Evolutionary conservation across 2,113 vertebrate species (phyloP), one percentile per base, ranked within the genome.

Genomic region (Pionites leucogaster): DNA sequence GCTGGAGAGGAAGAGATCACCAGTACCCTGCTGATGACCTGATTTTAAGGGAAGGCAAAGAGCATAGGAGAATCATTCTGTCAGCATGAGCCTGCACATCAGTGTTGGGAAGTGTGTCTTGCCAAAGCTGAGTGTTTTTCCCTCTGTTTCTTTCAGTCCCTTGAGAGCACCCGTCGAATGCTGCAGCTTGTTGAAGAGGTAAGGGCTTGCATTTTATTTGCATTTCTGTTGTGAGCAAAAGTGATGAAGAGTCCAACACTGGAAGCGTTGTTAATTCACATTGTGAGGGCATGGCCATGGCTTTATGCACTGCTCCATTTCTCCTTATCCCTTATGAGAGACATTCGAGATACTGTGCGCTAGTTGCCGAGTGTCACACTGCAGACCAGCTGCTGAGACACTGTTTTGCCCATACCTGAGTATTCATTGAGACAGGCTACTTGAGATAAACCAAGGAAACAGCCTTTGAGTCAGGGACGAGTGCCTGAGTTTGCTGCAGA

Each of bases 161-260:
- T 99, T 95, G 99, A 99, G 97, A 99, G 99, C 96, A 99, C 99
- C 77, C 99, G 99, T 90, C 99, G 99, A 95, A 99, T 99, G 99
- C 98, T 99, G 82, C 99, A 99, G 97, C 98, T 99, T 95, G 99
- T 99, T 94, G 99, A 99, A 98, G 99, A 99, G 99, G 99, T 99
- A 99, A 99, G 98, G 29, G 44, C 16, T 33, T 42, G 29, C 52
- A 67, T 67, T 78, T 92, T 65, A 39, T 70, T 72, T 70, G 52
- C 18, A 6, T 17, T 77, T 63, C 31, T 0, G 0, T 46, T 60
- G 16, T 46, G 47, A 76, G 50, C 13, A 81, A 37, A 87, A 63
- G 31, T 19, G 29, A 46, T 69, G 37, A 23, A 72, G 12, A 89
- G 4, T 41, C 29, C 57, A 62, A 65, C 53, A 12, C 18, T 35